Base-by-base conservation (phyloP, 1,140 invertebrate genomes). In the Cataglyphis hispanica region DNA sequence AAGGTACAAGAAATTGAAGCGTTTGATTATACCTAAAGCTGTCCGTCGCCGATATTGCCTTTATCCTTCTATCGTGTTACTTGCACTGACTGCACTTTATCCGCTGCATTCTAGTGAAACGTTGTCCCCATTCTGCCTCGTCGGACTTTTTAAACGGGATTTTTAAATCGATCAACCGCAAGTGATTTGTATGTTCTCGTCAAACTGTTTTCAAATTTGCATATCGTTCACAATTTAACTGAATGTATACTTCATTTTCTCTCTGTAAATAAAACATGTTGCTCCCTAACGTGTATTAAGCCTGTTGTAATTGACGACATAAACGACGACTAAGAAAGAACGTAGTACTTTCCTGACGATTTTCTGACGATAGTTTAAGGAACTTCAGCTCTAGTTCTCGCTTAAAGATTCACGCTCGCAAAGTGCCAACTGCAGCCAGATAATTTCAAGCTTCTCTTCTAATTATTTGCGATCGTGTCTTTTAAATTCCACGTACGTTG, bases 1-100 rank as follows among this genome's bases (percentile, higher is more conserved):
- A 72, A 72, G 46, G 46, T 53, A 72, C 69, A 27, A 61, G 34
- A 64, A 64, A 85, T 69, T 69, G 63, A 67, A 77, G 61, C 61
- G 75, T 80, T 80, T 69, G 31, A 77, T 85, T 67, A 80, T 77
- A 63, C 81, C 81, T 77, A 84, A 76, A 63, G 61, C 58, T 64
- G 31, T 10, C 1, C 22, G 19, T 76, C 60, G 34, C 16, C 81
- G 25, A 84, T 84, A 77, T 84, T 56, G 31, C 60, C 81, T 75
- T 85, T 85, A 85, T 85, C 63, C 63, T 46, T 58, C 43, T 78
- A 85, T 85, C 75, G 75, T 43, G 46, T 85, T 85, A 78, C 61
- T 85, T 56, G 63, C 84, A 78, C 43, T 34, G 75, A 16, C 27
- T 80, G 84, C 74, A 77, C 63, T 85, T 85, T 67, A 80, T 80